Percentiles rank a stretch among this genome's conserved stretches.
phyloP scores from a whole-genome alignment of 64 coral and sea anemone species.

The Astreopora myriophthalma region DNA sequence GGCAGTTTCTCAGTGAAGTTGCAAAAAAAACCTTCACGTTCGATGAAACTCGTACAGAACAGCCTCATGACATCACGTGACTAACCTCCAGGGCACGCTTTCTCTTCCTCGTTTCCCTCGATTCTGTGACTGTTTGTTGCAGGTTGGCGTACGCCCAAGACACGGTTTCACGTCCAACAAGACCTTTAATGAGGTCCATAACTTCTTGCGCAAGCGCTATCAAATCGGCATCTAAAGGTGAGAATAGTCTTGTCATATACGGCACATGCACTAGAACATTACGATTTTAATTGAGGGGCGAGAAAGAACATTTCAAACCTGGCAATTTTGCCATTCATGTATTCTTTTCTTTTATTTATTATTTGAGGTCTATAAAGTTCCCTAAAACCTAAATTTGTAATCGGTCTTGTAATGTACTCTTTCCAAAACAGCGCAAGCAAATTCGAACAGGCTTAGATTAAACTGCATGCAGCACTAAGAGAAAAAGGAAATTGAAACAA shows the following conservation, averaged over 20 bases:
- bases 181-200: conserved; percentile 75
- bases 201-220: conserved; percentile 80
- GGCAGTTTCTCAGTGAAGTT: background rate
- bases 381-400: too few relatives aligned
- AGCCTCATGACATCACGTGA: background rate
- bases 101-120: conserved; percentile 72
- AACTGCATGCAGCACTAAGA: too few relatives aligned
- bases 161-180: conserved; percentile 77
- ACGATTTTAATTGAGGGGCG: too few relatives aligned
- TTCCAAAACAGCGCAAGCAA: too few relatives aligned
- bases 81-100: conserved; percentile 87
- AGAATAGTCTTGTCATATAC: background rate
- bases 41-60: background rate
- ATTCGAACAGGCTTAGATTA: too few relatives aligned
- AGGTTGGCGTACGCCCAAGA: conserved; percentile 76
- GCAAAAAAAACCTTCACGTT: background rate
- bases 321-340: too few relatives aligned
- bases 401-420: too few relatives aligned
- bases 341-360: too few relatives aligned
- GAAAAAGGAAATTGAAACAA: too few relatives aligned
- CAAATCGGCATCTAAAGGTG: conserved; percentile 64
- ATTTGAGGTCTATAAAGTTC: too few relatives aligned
- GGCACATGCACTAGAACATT: too few relatives aligned
- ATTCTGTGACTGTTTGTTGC: conserved; percentile 61
- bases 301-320: too few relatives aligned